A percentile compares a stretch with the other conserved stretches of the same genome.
Conservation (phyloP, 2,113 vertebrate species). For the Pipra filicauda region DNA sequence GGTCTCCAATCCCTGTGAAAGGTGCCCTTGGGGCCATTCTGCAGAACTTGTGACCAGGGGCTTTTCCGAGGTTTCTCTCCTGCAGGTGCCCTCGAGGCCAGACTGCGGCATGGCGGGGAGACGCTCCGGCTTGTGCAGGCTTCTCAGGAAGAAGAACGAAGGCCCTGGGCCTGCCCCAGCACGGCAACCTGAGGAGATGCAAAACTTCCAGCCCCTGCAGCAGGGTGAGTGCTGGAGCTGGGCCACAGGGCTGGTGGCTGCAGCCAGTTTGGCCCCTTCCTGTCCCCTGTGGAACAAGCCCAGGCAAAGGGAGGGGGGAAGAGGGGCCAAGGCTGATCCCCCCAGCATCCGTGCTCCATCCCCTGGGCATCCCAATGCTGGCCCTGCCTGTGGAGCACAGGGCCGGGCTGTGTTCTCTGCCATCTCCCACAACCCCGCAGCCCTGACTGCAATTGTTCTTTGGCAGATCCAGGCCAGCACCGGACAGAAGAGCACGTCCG, state of each 20-base stretch:
- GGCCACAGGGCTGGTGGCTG: too few species aligned
- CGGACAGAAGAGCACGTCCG: neutral
- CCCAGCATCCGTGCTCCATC: too few species aligned
- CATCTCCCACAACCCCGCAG: neutral
- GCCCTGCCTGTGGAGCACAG: fast-evolving
- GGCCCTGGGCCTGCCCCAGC: neutral
- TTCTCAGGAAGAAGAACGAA: neutral
- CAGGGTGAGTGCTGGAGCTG: too few species aligned
- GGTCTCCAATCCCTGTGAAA: too few species aligned
- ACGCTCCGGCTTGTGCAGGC: neutral
- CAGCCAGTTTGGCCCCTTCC: too few species aligned
- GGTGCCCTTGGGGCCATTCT: neutral
- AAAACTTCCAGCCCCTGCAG: neutral
- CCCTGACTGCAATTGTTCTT: neutral
- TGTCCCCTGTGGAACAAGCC: too few species aligned
- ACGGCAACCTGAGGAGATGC: neutral
- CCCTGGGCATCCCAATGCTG: fast-evolving
- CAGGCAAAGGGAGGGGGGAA: too few species aligned
- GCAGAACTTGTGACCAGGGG: too few species aligned
- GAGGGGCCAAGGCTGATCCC: too few species aligned
- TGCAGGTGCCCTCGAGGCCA: neutral
- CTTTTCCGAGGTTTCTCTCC: neutral
- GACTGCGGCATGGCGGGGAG: neutral
- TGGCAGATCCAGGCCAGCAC: neutral
- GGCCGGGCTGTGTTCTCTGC: neutral